Base-by-base conservation (phyloP, 2,113 vertebrate genomes). In the Dendropsophus ebraccatus region DNA sequence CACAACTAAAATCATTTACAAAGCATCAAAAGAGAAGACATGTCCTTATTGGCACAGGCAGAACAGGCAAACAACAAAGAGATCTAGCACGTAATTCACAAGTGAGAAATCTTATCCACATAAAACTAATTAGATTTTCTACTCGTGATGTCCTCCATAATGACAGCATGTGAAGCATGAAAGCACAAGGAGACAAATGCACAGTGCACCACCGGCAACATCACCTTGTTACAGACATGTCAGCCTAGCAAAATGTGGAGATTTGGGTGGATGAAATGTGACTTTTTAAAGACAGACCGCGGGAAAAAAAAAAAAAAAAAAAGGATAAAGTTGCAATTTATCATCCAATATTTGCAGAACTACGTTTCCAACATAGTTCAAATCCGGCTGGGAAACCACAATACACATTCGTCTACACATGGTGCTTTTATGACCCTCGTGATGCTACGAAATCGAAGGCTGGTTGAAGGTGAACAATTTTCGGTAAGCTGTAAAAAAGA, bases 41-140 rank as follows among this genome's bases (percentile, higher is more conserved):
- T 21, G 70, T 60, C 50, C 81, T 49, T 62, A 76, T 69, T 21
- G 77, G 67, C 52, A 87, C 28, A 72, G 47, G 80, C 28, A 60
- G 81, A 70, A 69, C 41, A 73, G 35, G 21, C 16, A 74, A 87
- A 84, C 52, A 79, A 79, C n/a, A 50, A 62, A 45, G 28, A 81
- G 35, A 82, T 67, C 41, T 49, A 16, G 45, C 19, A 62, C 72
- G 16, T 75, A 84, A 84, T 75, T 58, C 82, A 84, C 82, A 84
- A 32, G 82, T 84, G 70, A 84, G 35, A 75, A 84, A 75, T 75
- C 52, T 62, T 60, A 84, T 32, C 37, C 72, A 58, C 25, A 75
- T 84, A 58, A 75, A 84, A 84, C 37, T 76, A 84, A 84, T 83
- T 73, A 83, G 81, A 83, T 56, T 73, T 52, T 72, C 67, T 72